These are phyloP conservation scores for Cheilosia urbana DNA, from an alignment of 2,888 invertebrate species.

Conservation along the genomic window DNA sequence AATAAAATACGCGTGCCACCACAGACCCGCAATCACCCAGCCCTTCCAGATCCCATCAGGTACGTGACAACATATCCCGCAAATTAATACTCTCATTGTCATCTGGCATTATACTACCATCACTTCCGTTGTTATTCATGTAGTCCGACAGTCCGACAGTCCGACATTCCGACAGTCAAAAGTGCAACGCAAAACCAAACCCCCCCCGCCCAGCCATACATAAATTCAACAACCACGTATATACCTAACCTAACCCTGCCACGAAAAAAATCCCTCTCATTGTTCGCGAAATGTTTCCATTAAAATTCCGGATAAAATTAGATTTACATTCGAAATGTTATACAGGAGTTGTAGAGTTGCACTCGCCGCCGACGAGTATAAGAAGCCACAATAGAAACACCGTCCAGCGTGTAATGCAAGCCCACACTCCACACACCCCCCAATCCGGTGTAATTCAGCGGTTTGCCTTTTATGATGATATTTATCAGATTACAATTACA, in stretches of 20 bases:
- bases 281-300: constrained; percentile 59
- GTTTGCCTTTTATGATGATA: constrained; percentile 66
- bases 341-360: background rate
- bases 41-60: no score
- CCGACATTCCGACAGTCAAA: background rate
- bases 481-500: constrained; percentile 70
- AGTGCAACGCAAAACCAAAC: constrained; percentile 1
- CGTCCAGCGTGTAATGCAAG: constrained; percentile 53
- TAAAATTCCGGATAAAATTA: constrained; percentile 62
- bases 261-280: constrained; percentile 1
- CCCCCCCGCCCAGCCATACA: background rate
- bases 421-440: constrained; percentile 9
- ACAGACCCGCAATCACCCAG: no score
- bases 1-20: no score
- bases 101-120: background rate
- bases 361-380: background rate
- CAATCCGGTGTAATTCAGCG: constrained; percentile 65
- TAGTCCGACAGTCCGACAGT: background rate
- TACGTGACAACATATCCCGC: no score
- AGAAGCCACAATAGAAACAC: constrained; percentile 44
- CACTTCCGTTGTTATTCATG: constrained; percentile 15
- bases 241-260: background rate
- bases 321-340: constrained; percentile 56
- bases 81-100: constrained; percentile 9
- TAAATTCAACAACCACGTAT: background rate